A percentile compares a stretch with the other conserved stretches of the same genome.
These are phyloP conservation scores for Prosapia bicincta DNA, from an alignment of 2,888 invertebrate genomes.

Conservation along the genomic window DNA sequence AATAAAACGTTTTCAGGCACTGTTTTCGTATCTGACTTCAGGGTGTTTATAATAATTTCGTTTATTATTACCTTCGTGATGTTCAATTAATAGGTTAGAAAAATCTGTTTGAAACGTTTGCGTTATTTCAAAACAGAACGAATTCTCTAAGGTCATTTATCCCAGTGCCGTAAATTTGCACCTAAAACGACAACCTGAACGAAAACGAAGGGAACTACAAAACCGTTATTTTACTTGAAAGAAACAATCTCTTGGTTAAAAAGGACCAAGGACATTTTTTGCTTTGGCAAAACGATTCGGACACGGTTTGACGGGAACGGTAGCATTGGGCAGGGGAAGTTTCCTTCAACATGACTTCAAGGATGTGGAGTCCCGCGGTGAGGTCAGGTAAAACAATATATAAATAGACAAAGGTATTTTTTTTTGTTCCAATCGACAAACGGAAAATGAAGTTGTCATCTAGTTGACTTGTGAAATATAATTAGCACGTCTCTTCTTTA, in stretches of 20 bases:
- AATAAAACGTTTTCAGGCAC: too few relatives aligned
- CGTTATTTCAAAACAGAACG: neutral
- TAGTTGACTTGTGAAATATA: too few relatives aligned
- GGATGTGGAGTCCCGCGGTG: neutral
- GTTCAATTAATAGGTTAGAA: too few relatives aligned
- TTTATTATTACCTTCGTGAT: too few relatives aligned
- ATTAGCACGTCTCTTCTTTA: too few relatives aligned
- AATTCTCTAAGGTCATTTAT: neutral
- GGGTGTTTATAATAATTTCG: too few relatives aligned
- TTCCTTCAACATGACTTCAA: neutral
- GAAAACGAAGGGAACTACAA: neutral
- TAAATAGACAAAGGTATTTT: neutral
- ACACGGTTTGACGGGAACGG: neutral
- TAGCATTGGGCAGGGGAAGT: neutral
- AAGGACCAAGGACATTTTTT: neutral
- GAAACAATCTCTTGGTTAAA: neutral
- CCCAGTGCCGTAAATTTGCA: neutral
- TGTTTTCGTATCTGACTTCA: too few relatives aligned
- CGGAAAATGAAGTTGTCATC: neutral
- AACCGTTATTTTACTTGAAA: neutral
- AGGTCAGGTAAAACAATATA: neutral
- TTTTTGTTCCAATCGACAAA: neutral
- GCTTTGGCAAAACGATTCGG: neutral
- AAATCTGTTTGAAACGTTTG: too few relatives aligned
- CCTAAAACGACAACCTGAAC: neutral